Evolutionary conservation across 1,140 invertebrate genomes (phyloP), one percentile per base, ranked within the genome.

Genomic region (Drosophila yakuba): DNA sequence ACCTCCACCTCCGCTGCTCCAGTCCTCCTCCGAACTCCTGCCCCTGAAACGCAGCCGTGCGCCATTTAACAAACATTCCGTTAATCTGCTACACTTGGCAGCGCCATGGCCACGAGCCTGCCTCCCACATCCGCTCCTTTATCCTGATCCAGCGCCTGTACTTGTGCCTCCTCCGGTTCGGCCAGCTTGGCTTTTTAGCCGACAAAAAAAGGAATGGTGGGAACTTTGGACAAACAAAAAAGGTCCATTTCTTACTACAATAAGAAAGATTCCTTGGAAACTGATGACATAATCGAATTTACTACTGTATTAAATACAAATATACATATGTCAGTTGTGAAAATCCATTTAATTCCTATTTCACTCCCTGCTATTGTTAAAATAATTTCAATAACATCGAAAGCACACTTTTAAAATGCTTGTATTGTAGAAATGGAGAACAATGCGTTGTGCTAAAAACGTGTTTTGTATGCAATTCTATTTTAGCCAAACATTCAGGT

Each of bases 41-140:
- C 45, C 32, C 15, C 56, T 52, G 38, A 44, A 20, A 51, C 48
- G 11, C 58, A 60, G 61, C 62, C 75, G 59, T 78, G 81, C 71
- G 59, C 83, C 83, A 88, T 88, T 88, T 88, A 88, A 88, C 83
- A 89, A 89, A 88, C 79, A 88, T 88, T 83, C 63, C 79, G 84
- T 83, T 88, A 88, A 88, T 89, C 83, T 88, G 83, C 75, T 83
- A 86, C 83, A 86, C 83, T 86, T 88, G 79, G 75, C 79, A 88
- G 72, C 71, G 68, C 60, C 82, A 86, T 76, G 82, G 69, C 82
- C 82, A 81, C 62, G 56, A 80, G 62, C 39, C 74, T 39, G 35
- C 69, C 72, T 25, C 69, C 50, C 50, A 71, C 72, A 60, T 77
- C 74, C 74, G 74, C 54, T 75, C 15, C 55, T 63, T 63, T 28